These are phyloP conservation scores for Ips nitidus DNA, from an alignment of 1,140 invertebrate species.

Conservation along the genomic window DNA sequence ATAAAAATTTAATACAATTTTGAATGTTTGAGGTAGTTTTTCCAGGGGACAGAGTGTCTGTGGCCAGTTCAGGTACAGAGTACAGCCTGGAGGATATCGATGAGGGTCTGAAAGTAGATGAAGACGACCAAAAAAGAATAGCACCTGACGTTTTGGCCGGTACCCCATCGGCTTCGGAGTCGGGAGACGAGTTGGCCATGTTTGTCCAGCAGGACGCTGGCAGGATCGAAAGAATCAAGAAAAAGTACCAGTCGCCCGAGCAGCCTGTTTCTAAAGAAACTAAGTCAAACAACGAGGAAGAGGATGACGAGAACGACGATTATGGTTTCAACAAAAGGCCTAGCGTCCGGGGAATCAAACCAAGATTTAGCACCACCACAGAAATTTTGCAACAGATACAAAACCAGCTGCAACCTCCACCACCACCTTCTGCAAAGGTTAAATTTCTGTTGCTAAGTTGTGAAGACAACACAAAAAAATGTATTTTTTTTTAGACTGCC, in stretches of 20 bases:
- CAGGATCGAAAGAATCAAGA: slow-evolving; percentile 76
- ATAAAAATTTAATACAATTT: neutral
- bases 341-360: slow-evolving; percentile 75
- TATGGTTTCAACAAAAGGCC: slow-evolving; percentile 87
- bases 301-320: slow-evolving; percentile 82
- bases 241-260: slow-evolving; percentile 59
- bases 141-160: slow-evolving; percentile 77
- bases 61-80: slow-evolving; percentile 56
- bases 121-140: slow-evolving; percentile 54
- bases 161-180: slow-evolving; percentile 57
- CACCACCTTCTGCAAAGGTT: slow-evolving; percentile 45
- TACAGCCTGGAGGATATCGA: slow-evolving; percentile 71
- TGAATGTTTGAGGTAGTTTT: neutral
- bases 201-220: slow-evolving; percentile 83
- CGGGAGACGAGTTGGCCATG: slow-evolving; percentile 73
- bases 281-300: slow-evolving; percentile 51
- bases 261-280: neutral
- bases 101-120: slow-evolving; percentile 56
- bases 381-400: slow-evolving; percentile 82
- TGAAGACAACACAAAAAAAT: neutral
- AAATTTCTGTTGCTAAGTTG: slow-evolving; percentile 6
- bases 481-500: slow-evolving; percentile 44
- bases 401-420: slow-evolving; percentile 60
- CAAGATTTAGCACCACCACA: slow-evolving; percentile 73
- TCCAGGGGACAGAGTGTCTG: slow-evolving; percentile 56